phyloP scores from a whole-genome alignment of 2,888 invertebrate species.

The Acanthosepion esculentum region DNA sequence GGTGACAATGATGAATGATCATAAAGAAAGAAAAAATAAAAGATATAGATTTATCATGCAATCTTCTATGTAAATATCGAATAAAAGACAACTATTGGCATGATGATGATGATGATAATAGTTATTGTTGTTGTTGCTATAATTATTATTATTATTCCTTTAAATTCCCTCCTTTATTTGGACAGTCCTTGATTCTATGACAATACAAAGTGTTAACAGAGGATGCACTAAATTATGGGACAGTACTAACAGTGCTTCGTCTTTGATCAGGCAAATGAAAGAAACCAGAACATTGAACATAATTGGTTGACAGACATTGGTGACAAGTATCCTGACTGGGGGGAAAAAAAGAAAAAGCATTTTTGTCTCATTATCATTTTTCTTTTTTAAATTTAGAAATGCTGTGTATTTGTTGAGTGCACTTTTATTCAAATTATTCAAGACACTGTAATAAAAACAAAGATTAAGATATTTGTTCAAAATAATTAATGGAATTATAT shows the following conservation, averaged over 20 bases:
- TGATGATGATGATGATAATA: not conserved
- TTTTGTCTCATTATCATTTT: no score
- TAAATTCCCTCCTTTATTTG: not conserved
- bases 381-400: no score
- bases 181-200: slow-evolving; percentile 8
- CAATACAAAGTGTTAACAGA: slow-evolving; percentile 20
- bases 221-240: slow-evolving; percentile 13
- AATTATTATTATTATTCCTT: no score
- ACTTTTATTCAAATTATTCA: no score
- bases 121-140: no score
- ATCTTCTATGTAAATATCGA: not conserved
- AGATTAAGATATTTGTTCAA: no score
- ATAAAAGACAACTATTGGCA: not conserved
- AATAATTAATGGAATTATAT: no score
- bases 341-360: no score
- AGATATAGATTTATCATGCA: not conserved
- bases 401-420: no score
- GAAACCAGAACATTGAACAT: not conserved
- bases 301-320: no score
- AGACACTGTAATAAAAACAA: no score
- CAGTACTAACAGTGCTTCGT: slow-evolving; percentile 16
- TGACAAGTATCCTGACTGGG: no score
- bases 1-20: slow-evolving; percentile 1
- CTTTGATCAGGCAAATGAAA: not conserved
- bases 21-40: not conserved